A percentile compares a stretch with the other conserved stretches of the same genome.
Evolutionary conservation across 2,113 vertebrate genomes (phyloP).

Genomic region (Sterna hirundo): DNA sequence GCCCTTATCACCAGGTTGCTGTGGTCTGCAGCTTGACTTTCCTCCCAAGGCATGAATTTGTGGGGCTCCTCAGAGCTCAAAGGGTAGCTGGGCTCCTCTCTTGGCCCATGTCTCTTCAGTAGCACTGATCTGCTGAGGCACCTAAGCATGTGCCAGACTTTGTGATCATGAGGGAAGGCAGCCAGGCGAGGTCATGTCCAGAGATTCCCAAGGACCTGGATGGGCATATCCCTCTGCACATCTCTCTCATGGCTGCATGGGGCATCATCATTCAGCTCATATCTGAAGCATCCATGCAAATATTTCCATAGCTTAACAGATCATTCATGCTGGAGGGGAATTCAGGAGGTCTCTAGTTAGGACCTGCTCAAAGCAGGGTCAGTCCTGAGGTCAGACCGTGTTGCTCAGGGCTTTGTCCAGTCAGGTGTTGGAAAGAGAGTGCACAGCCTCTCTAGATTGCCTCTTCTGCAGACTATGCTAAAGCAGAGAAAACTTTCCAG

Average conservation of each 20-base stretch:
- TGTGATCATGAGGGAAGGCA: background rate
- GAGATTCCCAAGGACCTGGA: background rate
- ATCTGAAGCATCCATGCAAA: background rate
- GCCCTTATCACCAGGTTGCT: background rate
- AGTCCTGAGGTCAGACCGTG: background rate
- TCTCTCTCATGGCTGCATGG: background rate
- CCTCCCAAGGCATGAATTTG: background rate
- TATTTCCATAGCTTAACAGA: background rate
- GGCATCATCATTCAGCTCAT: background rate
- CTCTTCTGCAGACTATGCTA: background rate
- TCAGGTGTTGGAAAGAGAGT: background rate
- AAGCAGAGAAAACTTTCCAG: background rate
- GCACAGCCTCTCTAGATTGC: background rate
- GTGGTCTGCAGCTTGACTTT: background rate
- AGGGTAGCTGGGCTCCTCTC: background rate
- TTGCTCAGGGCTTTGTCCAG: background rate
- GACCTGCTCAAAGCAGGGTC: background rate
- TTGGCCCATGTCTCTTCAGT: background rate
- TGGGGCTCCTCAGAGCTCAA: background rate
- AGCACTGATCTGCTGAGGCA: background rate
- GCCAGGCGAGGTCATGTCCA: background rate
- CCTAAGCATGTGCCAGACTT: background rate
- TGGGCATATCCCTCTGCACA: background rate
- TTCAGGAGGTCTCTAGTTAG: background rate
- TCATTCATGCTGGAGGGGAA: background rate